Evolutionary conservation across 2,797 vertebrate genomes (phyloP), one percentile per base, ranked within the genome.

Genomic region (Bradypus variegatus): DNA sequence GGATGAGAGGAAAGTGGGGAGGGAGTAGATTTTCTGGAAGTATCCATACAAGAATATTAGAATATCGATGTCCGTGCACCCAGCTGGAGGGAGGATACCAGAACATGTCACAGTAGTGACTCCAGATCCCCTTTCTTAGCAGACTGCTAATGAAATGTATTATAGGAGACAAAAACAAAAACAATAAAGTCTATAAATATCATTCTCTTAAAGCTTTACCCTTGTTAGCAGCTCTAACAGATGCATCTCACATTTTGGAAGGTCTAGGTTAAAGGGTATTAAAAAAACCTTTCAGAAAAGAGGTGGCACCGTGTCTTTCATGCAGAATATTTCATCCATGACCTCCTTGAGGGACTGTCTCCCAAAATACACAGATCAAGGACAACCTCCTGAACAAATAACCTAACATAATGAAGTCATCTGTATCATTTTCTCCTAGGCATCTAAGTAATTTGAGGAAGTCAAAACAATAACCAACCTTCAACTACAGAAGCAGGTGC

Each of bases 61-160:
- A 93, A 86, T 76, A 82, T 69, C 83, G 53, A 92, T 36, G 88
- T 81, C 90, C 86, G 8, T 82, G 50, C 80, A 64, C 70, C 81
- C 94, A 96, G 93, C 81, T 96, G 91, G 75, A 93, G 92, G 94
- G 82, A 89, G 89, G 50, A 86, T 41, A 78, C 65, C 81, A 72
- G 88, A 88, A 91, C 70, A 94, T 78, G 73, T 91, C 77, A 80
- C 90, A 85, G 75, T 29, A 73, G 81, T 95, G 77, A 92, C 75
- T 58, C 75, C 48, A 91, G 62, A 50, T 85, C 21, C 93, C 85
- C 69, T 90, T 70, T 64, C 85, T 82, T 65, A 84, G 64, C 78
- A 25, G 81, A 41, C 50, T 70, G 33, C 81, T 10, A 83, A 88
- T 88, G 70, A 87, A 79, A 72, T 64, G 36, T 11, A 90, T 67